Evolutionary conservation across 2,113 vertebrate species (phyloP), one percentile per base, ranked within the genome.

Genomic region (Atrichornis clamosus): DNA sequence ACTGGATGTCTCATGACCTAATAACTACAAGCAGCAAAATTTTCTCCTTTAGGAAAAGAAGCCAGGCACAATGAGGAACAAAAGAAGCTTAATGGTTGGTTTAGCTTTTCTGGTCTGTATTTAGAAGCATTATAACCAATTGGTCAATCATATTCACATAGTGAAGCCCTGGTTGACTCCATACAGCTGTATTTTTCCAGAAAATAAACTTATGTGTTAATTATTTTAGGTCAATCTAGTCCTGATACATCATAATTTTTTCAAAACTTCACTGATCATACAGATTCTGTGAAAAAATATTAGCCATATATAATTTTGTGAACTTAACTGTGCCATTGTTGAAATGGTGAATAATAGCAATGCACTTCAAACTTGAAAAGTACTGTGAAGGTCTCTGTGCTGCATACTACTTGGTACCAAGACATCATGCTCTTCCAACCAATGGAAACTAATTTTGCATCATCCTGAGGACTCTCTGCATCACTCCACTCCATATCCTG

Each of bases 361-460:
- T 19, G 59, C 42, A 64, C 46, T 63, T 89, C 79, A 87, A 67
- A 87, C 39, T 15, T 87, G 33, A 78, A 92, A 95, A 92, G 41
- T 69, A 67, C 55, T 60, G 15, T 62, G 81, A 65, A 55, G n/a
- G 22, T 41, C 59, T 81, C 15, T 60, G 59, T 69, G 50, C n/a
- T 55, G 62, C 63, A 24, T 52, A 39, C 14, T 26, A 18, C 1
- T 47, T 10, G 13, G 37, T 81, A 73, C n/a, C 27, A 60, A 75
- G 22, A 39, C 13, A 41, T 44, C 30, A 6, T 24, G 35, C 16
- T 32, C 11, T 84, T 56, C 41, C 81, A 90, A 49, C 7, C 15
- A 16, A 15, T 47, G 20, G 58, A 88, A 92, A 53, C 67, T 39
- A 50, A 50, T 90, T 77, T 81, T 65, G 5, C 37, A 44, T 22